Percentiles rank a stretch among this genome's conserved stretches.
Conservation (phyloP, 2,797 vertebrate genomes). For the Spinibarbus caldwelli region DNA sequence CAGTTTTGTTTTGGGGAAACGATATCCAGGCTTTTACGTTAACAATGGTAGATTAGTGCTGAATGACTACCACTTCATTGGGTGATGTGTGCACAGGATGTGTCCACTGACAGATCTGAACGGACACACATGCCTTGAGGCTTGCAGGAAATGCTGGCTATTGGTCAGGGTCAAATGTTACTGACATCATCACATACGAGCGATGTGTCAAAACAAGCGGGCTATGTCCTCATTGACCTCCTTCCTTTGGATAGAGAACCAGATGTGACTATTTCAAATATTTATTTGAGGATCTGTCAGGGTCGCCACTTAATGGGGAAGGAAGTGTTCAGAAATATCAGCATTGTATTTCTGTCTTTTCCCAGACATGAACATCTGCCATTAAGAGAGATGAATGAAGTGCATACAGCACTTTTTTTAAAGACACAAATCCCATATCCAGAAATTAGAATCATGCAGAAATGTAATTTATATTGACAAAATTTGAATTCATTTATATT, state of each 20-base stretch:
- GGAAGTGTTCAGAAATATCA: constrained; percentile 39
- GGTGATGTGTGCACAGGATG: constrained; percentile 39
- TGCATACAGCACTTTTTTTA: constrained; percentile 12
- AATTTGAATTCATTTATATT: background rate
- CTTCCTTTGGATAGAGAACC: constrained; percentile 15
- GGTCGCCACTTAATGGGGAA: constrained; percentile 27
- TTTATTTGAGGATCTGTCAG: constrained; percentile 48
- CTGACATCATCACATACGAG: constrained; percentile 35
- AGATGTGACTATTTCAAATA: constrained; percentile 48
- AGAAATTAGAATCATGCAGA: background rate
- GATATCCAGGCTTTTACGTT: constrained; percentile 1
- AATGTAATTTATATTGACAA: background rate
- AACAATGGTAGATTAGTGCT: constrained; percentile 31
- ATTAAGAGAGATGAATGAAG: constrained; percentile 38
- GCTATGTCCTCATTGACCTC: constrained; percentile 35
- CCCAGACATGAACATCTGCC: constrained; percentile 43
- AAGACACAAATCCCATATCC: background rate
- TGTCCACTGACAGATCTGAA: constrained; percentile 49
- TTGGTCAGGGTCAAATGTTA: constrained; percentile 34
- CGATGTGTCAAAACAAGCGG: constrained; percentile 35
- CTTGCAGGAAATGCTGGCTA: constrained; percentile 47
- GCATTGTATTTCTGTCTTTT: constrained; percentile 26
- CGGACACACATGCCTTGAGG: constrained; percentile 39
- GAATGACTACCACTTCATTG: constrained; percentile 25
- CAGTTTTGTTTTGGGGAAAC: constrained; percentile 35